A percentile compares a stretch with the other conserved stretches of the same genome.
phyloP scores from a whole-genome alignment of 2,888 invertebrate species.

The Ferdinandea cuprea region DNA sequence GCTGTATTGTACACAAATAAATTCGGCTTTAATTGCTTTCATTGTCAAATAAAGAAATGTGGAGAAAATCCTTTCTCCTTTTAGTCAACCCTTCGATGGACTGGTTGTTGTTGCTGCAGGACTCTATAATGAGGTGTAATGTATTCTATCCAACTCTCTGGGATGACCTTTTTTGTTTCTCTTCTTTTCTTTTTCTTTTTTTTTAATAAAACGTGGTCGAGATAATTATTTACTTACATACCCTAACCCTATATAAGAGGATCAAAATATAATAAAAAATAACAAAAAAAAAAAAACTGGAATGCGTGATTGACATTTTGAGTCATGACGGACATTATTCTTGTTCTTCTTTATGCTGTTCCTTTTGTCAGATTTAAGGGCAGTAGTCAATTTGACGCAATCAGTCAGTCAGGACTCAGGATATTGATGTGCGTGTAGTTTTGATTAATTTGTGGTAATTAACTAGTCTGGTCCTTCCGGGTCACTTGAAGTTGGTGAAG shows the following conservation, averaged over 20 bases:
- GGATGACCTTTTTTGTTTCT: constrained; percentile 33
- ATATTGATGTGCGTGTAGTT: constrained; percentile 73
- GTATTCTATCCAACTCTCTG: constrained; percentile 32
- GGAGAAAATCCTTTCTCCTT: constrained; percentile 7
- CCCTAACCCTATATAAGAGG: constrained; percentile 33
- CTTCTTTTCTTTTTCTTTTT: not conserved
- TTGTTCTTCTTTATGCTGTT: constrained; percentile 49
- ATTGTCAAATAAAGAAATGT: constrained; percentile 71
- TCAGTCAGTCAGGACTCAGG: constrained; percentile 65
- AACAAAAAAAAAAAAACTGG: constrained; percentile 34
- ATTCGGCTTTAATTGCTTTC: constrained; percentile 66
- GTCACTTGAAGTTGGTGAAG: constrained; percentile 32
- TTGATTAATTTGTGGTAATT: constrained; percentile 72
- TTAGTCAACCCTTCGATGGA: constrained; percentile 45
- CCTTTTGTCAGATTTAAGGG: constrained; percentile 58
- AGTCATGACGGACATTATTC: constrained; percentile 70
- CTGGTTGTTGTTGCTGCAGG: not conserved
- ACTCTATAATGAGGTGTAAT: constrained; percentile 59
- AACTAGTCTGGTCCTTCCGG: constrained; percentile 68
- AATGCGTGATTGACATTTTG: constrained; percentile 71
- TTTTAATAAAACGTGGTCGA: constrained; percentile 34
- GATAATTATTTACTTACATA: constrained; percentile 65
- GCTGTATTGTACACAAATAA: constrained; percentile 48
- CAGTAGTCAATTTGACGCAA: constrained; percentile 67
- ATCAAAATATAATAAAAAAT: too few species aligned